phyloP scores from a whole-genome alignment of 2,797 vertebrate genomes.

The Sebastes hubbsi region DNA sequence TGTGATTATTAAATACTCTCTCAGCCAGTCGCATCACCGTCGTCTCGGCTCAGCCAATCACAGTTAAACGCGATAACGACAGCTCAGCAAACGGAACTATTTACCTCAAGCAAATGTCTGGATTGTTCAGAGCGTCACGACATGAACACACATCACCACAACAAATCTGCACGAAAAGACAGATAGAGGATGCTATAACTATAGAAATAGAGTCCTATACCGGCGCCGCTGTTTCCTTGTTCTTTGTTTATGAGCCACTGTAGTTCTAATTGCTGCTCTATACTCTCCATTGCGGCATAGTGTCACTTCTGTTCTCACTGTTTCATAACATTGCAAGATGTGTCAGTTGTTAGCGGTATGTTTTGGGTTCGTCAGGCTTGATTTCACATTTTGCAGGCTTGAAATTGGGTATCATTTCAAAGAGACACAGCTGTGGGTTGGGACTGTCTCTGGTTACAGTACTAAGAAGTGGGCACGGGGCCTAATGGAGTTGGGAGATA shows the following conservation, averaged over 20 bases:
- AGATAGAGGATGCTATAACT: too few relatives aligned
- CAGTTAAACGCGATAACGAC: too few relatives aligned
- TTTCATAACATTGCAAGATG: constrained; percentile 31
- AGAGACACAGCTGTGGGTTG: constrained; percentile 28
- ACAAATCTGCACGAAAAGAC: too few relatives aligned
- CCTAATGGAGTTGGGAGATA: constrained; percentile 61
- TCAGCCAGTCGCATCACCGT: too few relatives aligned
- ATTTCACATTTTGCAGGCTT: constrained; percentile 47
- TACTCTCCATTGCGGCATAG: background rate
- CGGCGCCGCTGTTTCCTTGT: background rate
- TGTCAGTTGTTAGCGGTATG: constrained; percentile 38
- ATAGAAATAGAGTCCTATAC: too few relatives aligned
- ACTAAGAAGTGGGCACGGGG: constrained; percentile 37
- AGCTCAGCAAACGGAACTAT: too few relatives aligned
- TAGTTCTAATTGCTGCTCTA: constrained; percentile 34
- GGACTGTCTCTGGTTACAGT: constrained; percentile 42
- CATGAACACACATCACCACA: too few relatives aligned
- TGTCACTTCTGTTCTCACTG: constrained; percentile 16
- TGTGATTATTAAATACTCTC: too few relatives aligned
- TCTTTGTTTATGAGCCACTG: constrained; percentile 19
- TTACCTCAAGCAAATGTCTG: too few relatives aligned
- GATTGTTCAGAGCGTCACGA: too few relatives aligned
- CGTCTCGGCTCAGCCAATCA: too few relatives aligned
- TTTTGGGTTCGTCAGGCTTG: constrained; percentile 39
- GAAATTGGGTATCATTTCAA: constrained; percentile 53